Evolutionary conservation across 2,797 vertebrate species (phyloP), one percentile per base, ranked within the genome.

Genomic region (Syngnathus rostellatus): DNA sequence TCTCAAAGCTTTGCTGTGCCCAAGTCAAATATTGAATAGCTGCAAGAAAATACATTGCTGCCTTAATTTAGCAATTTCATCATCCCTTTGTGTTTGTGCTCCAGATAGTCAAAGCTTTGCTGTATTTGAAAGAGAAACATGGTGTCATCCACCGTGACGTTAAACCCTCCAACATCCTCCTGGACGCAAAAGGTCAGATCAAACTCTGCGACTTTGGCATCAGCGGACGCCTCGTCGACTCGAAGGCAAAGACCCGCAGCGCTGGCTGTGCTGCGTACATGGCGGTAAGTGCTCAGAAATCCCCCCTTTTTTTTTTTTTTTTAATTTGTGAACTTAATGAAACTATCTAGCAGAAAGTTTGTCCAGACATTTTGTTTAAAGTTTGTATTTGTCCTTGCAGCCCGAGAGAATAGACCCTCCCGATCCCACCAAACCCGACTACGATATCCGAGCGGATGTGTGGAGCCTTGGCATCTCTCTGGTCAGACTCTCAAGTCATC

Each of bases 201-300:
- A 98, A 98, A 72, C 91, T 98, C 50, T 98, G 96, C 6, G 96
- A 98, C 83, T 98, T 98, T 0, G 96, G 96, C 70, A 98, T 98
- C 87, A 98, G 95, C 0, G 96, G 96, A 37, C 93, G 95, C 59
- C 93, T 98, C 0, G 95, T 98, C 0, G 96, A 98, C 84, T 97
- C 94, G 65, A 98, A 96, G 75, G 96, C 96, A 68, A 98, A 97
- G 81, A 98, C 96, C 0, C 91, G 95, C 72, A 96, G 95, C 0
- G 96, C 96, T 0, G 96, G 96, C 68, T 98, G 96, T n/a, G 95
- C 95, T 1, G 94, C 95, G 1, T 97, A 98, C 83, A 98, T 97
- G 96, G 95, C 96, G 21, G 96, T 97, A 78, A 93, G 94, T 69
- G 16, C n/a, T 11, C 8, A 38, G 6, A 62, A 43, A 45, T 62